These are phyloP conservation scores for Blera fallax DNA, from an alignment of 2,888 invertebrate genomes.

Conservation along the genomic window DNA sequence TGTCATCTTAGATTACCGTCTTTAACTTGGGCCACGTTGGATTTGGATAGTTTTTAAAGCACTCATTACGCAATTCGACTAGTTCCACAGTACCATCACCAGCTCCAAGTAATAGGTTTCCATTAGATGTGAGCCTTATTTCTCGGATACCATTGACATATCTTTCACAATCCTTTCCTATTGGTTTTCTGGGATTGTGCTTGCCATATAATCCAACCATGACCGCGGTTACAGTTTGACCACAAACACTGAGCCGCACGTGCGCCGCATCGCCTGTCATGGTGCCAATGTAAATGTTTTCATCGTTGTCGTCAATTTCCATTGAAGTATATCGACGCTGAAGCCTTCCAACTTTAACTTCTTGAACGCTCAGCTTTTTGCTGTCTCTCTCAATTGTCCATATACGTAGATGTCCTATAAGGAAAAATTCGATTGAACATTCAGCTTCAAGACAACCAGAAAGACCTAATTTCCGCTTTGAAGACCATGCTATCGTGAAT, in stretches of 20 bases:
- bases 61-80: conserved; percentile 84
- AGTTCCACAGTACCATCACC: conserved; percentile 92
- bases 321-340: conserved; percentile 90
- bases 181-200: conserved; percentile 79
- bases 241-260: conserved; percentile 84
- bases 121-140: conserved; percentile 84
- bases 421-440: no score
- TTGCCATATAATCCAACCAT: conserved; percentile 83
- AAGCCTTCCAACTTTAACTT: conserved; percentile 90
- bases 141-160: conserved; percentile 84
- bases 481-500: no score
- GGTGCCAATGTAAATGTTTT: conserved; percentile 92
- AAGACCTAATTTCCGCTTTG: no score
- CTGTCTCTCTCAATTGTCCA: conserved; percentile 89
- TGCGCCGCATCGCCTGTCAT: conserved; percentile 86
- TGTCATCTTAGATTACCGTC: conserved; percentile 79
- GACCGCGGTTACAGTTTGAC: conserved; percentile 80
- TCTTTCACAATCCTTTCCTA: conserved; percentile 81
- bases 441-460: no score
- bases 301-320: conserved; percentile 87
- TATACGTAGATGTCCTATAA: conserved; percentile 85
- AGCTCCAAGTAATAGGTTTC: conserved; percentile 88
- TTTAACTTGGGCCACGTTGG: conserved; percentile 85
- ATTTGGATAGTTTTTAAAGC: conserved; percentile 80
- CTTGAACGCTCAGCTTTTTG: conserved; percentile 87